A percentile compares a stretch with the other conserved stretches of the same genome.
These are phyloP conservation scores for Acipenser ruthenus DNA, from an alignment of 2,797 vertebrate genomes.

Conservation along the genomic window DNA sequence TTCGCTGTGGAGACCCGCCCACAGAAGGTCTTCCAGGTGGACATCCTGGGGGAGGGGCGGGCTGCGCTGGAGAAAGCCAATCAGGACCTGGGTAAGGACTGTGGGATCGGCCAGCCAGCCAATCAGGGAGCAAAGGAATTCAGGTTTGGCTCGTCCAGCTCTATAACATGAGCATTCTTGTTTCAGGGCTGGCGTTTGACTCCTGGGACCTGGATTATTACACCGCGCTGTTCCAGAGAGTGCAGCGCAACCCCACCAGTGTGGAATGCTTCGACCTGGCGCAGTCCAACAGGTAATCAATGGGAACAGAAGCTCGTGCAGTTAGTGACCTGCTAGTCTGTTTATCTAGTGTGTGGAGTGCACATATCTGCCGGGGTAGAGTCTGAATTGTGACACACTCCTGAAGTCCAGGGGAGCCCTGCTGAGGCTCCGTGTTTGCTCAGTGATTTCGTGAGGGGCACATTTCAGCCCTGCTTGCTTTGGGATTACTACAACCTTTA, in stretches of 20 bases:
- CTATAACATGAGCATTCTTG: background rate
- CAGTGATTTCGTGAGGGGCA: background rate
- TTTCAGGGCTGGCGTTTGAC: constrained; percentile 78
- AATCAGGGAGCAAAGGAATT: background rate
- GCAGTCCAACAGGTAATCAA: constrained; percentile 80
- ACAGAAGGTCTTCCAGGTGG: constrained; percentile 59
- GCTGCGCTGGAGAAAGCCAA: constrained; percentile 69
- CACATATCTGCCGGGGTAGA: too few relatives aligned
- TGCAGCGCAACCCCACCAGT: constrained; percentile 75
- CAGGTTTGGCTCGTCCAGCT: background rate
- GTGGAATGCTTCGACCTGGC: constrained; percentile 89
- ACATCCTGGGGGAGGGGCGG: constrained; percentile 65
- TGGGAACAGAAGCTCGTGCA: too few relatives aligned
- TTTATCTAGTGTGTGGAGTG: too few relatives aligned
- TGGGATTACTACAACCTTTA: background rate
- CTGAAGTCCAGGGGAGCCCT: too few relatives aligned
- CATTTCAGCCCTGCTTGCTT: background rate
- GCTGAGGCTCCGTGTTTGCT: background rate
- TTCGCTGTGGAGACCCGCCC: constrained; percentile 55
- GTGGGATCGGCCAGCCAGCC: background rate
- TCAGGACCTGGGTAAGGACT: constrained; percentile 63
- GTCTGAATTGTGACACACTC: too few relatives aligned
- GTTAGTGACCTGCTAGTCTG: too few relatives aligned
- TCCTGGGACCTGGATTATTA: constrained; percentile 87
- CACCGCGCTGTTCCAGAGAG: constrained; percentile 67